Conservation (phyloP, 1,140 invertebrate genomes). For the Olivierus martensii region DNA sequence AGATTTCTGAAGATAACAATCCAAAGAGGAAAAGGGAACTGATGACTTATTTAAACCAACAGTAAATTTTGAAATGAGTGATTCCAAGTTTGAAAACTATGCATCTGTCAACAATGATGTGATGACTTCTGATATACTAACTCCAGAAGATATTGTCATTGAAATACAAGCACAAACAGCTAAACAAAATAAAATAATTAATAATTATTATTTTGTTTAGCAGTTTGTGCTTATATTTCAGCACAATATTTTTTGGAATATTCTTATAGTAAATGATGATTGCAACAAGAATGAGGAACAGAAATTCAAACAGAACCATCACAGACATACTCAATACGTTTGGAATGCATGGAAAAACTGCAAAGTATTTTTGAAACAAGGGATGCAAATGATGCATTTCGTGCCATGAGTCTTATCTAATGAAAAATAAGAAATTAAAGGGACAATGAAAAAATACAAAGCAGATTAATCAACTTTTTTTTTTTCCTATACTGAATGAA, state of each 20-base stretch:
- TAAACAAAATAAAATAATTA: conserved; percentile 1
- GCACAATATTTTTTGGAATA: too few relatives aligned
- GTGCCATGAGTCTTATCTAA: neutral
- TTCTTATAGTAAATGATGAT: neutral
- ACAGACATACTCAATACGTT: neutral
- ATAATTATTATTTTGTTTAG: too few relatives aligned
- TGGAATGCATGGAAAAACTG: too few relatives aligned
- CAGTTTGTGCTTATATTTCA: too few relatives aligned
- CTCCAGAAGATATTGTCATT: neutral
- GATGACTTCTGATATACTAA: conserved; percentile 1
- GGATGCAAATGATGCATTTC: neutral
- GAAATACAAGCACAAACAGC: neutral
- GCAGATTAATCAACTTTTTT: too few relatives aligned
- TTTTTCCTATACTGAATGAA: too few relatives aligned
- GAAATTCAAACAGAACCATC: neutral
- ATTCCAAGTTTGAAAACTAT: neutral
- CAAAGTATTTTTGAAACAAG: neutral
- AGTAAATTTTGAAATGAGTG: conserved; percentile 4
- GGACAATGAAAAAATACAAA: neutral
- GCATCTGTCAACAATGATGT: neutral
- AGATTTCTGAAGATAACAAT: too few relatives aligned
- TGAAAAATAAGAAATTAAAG: too few relatives aligned
- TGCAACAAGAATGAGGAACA: neutral
- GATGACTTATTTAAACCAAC: too few relatives aligned
- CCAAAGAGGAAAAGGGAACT: too few relatives aligned